Evolutionary conservation across 2,113 vertebrate genomes (phyloP).

Genomic region (Onychorhynchus coronatus): DNA sequence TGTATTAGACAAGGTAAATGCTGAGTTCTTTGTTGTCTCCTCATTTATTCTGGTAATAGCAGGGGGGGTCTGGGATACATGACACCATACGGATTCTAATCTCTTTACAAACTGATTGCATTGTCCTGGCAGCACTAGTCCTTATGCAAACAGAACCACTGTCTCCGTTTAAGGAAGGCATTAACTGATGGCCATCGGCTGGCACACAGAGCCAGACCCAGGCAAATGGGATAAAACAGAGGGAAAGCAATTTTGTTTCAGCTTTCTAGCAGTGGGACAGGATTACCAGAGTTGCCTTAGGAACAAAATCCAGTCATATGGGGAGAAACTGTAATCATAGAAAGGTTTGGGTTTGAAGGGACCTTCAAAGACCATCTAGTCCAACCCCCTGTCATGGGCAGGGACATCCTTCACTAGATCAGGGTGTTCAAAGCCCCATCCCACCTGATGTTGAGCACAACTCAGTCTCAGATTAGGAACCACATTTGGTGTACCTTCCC

Average conservation of each 20-base stretch:
- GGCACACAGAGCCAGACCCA: neutral
- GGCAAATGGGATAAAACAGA: neutral
- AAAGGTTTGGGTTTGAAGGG: neutral
- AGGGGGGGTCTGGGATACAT: neutral
- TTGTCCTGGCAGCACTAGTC: neutral
- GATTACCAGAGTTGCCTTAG: neutral
- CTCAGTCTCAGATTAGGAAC: neutral
- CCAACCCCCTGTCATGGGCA: neutral
- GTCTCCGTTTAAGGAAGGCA: neutral
- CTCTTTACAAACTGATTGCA: neutral
- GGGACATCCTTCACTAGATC: neutral
- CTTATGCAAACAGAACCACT: neutral
- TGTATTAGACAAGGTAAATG: neutral
- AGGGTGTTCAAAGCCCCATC: neutral
- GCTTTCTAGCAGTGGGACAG: neutral
- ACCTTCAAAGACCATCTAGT: neutral
- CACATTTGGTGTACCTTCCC: neutral
- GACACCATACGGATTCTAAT: neutral
- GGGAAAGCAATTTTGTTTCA: neutral
- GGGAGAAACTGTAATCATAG: neutral
- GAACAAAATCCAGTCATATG: neutral
- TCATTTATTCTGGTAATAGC: neutral
- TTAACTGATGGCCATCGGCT: neutral
- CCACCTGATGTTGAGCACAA: neutral
- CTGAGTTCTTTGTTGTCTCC: neutral